These are phyloP conservation scores for Orthonevra nobilis DNA, from an alignment of 2,888 invertebrate species.

Conservation along the genomic window DNA sequence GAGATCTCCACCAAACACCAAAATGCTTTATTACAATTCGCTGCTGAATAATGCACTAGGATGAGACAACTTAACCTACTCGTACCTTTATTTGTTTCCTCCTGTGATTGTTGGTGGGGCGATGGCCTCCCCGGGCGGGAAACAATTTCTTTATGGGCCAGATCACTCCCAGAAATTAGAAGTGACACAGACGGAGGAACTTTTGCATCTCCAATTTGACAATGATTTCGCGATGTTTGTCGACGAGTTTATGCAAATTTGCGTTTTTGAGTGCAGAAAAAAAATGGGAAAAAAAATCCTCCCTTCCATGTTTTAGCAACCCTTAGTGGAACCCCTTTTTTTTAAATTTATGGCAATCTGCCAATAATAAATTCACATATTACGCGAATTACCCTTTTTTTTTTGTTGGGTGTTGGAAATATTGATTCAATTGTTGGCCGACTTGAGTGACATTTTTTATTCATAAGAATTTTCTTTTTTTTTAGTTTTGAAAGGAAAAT, in stretches of 20 bases:
- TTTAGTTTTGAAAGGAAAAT: slow-evolving; percentile 51
- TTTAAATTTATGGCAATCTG: slow-evolving; percentile 65
- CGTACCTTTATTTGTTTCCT: slow-evolving; percentile 53
- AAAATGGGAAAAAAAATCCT: neutral
- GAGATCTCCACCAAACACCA: slow-evolving; percentile 60
- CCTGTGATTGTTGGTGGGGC: neutral
- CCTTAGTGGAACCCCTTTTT: neutral
- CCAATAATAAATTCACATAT: slow-evolving; percentile 71
- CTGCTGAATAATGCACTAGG: slow-evolving; percentile 73
- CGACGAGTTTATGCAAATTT: slow-evolving; percentile 63
- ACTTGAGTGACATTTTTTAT: slow-evolving; percentile 67
- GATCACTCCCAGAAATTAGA: slow-evolving; percentile 67
- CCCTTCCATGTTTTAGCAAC: too few relatives aligned
- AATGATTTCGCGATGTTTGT: slow-evolving; percentile 58
- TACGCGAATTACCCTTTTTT: slow-evolving; percentile 70
- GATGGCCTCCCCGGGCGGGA: slow-evolving; percentile 5
- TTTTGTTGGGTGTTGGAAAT: too few relatives aligned
- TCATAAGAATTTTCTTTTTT: slow-evolving; percentile 58
- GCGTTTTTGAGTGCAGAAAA: neutral
- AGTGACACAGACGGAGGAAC: slow-evolving; percentile 30
- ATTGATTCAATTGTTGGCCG: slow-evolving; percentile 65
- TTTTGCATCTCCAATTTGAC: slow-evolving; percentile 50
- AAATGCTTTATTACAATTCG: slow-evolving; percentile 73
- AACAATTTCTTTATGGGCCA: slow-evolving; percentile 59
- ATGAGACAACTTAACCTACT: slow-evolving; percentile 71